Percentiles rank a stretch among this genome's conserved stretches.
Evolutionary conservation across 1,140 invertebrate genomes (phyloP).

Genomic region (Sarcophaga bullata): DNA sequence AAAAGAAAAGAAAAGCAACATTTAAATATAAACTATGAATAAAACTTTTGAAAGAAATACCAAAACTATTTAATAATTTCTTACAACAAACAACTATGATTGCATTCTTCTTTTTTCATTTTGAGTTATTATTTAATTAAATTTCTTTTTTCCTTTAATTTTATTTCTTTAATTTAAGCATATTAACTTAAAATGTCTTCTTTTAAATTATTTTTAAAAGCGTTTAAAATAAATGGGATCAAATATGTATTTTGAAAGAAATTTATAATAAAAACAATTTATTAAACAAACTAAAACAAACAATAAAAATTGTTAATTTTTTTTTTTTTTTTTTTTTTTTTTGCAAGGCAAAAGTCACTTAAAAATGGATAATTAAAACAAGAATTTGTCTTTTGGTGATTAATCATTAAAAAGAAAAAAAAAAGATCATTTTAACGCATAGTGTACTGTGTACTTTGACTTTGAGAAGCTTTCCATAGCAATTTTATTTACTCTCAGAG

Average conservation of each 20-base stretch:
- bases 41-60: background rate
- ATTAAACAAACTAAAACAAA: background rate
- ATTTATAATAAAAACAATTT: constrained; percentile 17
- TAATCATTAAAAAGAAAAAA: too few relatives aligned
- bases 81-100: background rate
- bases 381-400: too few relatives aligned
- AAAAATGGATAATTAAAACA: too few relatives aligned
- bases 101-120: background rate
- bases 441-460: too few relatives aligned
- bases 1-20: background rate
- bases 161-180: background rate
- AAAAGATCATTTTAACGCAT: too few relatives aligned
- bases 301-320: background rate
- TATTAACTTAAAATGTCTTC: background rate
- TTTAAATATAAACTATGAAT: constrained; percentile 1
- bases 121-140: background rate
- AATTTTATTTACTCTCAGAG: too few relatives aligned
- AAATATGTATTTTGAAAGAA: background rate
- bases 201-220: too few relatives aligned
- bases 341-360: too few relatives aligned
- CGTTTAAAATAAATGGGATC: background rate
- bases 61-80: background rate
- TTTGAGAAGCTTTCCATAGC: too few relatives aligned
- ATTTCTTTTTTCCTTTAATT: background rate
- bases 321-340: background rate